Conservation (phyloP, 2,888 invertebrate species). For the Quadroppia sp. region DNA sequence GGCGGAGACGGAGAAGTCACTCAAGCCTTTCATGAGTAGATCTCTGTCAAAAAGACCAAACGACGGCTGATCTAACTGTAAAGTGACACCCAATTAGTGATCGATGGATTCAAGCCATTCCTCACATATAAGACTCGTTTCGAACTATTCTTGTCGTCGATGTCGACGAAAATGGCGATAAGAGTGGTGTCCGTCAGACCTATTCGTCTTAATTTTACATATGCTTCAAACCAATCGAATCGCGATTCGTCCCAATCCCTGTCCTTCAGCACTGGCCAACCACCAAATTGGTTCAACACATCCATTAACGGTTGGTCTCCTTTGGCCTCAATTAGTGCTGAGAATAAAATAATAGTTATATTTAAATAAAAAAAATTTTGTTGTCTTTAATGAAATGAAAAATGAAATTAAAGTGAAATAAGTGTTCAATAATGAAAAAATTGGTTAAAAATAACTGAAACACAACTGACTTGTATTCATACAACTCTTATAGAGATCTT, state of each 20-base stretch:
- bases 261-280: conserved; percentile 39
- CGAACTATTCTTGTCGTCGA: conserved; percentile 33
- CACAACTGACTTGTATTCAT: conserved; percentile 52
- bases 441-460: background rate
- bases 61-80: conserved; percentile 77
- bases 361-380: no score
- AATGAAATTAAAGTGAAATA: background rate
- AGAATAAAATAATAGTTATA: background rate
- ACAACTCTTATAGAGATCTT: conserved; percentile 52
- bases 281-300: conserved; percentile 31
- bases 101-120: background rate
- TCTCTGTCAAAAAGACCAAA: conserved; percentile 73
- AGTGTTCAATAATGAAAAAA: background rate
- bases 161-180: conserved; percentile 2
- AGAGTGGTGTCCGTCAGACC: conserved; percentile 36
- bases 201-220: conserved; percentile 28
- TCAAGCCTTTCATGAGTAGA: conserved; percentile 60
- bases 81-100: background rate
- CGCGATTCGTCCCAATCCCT: conserved; percentile 28
- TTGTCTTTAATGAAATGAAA: background rate
- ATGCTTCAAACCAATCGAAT: conserved; percentile 31
- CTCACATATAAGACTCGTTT: conserved; percentile 26
- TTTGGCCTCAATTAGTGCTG: conserved; percentile 31
- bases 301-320: conserved; percentile 31
- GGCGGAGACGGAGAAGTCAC: conserved; percentile 73